Percentiles rank a stretch among this genome's conserved stretches.
phyloP scores from a whole-genome alignment of 1,140 invertebrate species.

The Cyclina sinensis region DNA sequence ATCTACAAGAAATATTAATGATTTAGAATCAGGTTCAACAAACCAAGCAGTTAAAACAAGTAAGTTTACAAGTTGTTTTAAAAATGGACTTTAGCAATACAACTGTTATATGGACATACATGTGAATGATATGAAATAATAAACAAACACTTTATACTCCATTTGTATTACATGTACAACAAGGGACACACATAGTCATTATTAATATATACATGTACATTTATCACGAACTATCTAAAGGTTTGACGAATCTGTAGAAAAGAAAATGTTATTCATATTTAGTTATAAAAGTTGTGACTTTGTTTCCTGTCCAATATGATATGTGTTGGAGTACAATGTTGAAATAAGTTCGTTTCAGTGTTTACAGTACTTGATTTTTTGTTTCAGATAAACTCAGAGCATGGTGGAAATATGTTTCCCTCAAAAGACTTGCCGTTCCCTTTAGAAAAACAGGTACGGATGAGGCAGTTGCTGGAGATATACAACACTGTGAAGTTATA shows the following conservation, averaged over 20 bases:
- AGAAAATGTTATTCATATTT: too few species aligned
- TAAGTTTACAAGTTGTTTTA: not conserved
- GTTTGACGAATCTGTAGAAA: too few species aligned
- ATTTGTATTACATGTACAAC: too few species aligned
- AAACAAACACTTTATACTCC: too few species aligned
- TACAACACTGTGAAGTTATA: not conserved
- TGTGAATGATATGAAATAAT: not conserved
- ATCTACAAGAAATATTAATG: not conserved
- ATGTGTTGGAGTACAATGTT: too few species aligned
- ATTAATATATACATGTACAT: too few species aligned
- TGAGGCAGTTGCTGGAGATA: not conserved
- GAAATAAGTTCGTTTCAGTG: too few species aligned
- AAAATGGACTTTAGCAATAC: not conserved
- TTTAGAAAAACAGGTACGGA: not conserved
- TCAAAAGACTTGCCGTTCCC: not conserved
- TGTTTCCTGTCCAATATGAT: too few species aligned
- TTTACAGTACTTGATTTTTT: not conserved
- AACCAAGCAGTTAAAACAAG: constrained; percentile 4
- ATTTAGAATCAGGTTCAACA: not conserved
- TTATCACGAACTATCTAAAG: too few species aligned
- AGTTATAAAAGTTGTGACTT: too few species aligned
- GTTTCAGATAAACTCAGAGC: constrained; percentile 29
- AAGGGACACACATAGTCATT: too few species aligned
- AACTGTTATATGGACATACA: not conserved
- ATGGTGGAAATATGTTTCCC: not conserved